These are phyloP conservation scores for Drosophila recens DNA, from an alignment of 2,888 invertebrate genomes.

Conservation along the genomic window DNA sequence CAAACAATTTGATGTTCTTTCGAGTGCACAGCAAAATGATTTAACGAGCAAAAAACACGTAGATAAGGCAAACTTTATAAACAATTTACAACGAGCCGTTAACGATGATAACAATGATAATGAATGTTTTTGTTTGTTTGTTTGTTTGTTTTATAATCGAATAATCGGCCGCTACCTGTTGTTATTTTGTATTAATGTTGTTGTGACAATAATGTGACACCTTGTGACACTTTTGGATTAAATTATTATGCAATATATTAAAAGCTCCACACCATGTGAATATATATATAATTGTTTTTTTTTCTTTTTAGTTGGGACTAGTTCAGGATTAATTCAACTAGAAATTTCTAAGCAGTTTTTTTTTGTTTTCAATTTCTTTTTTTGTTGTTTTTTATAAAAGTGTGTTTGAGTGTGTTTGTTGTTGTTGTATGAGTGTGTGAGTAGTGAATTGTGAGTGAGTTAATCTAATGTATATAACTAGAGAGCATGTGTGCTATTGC, in stretches of 20 bases:
- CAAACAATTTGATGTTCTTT: constrained; percentile 46
- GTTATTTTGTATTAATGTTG: constrained; percentile 20
- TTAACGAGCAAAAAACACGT: constrained; percentile 72
- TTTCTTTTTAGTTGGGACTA: constrained; percentile 75
- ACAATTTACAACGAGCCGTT: constrained; percentile 54
- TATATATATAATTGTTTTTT: constrained; percentile 21
- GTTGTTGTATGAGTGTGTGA: constrained; percentile 32
- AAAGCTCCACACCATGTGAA: constrained; percentile 56
- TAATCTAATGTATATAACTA: constrained; percentile 54
- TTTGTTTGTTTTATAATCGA: constrained; percentile 18
- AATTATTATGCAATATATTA: constrained; percentile 40
- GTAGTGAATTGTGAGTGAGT: constrained; percentile 42
- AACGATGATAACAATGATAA: constrained; percentile 40
- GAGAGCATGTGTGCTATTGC: constrained; percentile 65
- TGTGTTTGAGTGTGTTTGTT: constrained; percentile 30
- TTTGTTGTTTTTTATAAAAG: constrained; percentile 11
- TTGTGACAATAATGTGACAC: constrained; percentile 43
- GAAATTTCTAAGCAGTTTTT: constrained; percentile 62
- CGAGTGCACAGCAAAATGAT: constrained; percentile 65
- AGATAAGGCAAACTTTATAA: constrained; percentile 71
- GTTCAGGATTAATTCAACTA: constrained; percentile 78
- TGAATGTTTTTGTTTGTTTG: constrained; percentile 16
- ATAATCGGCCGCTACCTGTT: constrained; percentile 19
- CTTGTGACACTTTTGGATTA: constrained; percentile 58
- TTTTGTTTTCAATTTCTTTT: background rate